Percentiles rank a stretch among this genome's conserved stretches.
phyloP scores from a whole-genome alignment of 2,113 vertebrate species.

The Semnopithecus entellus region DNA sequence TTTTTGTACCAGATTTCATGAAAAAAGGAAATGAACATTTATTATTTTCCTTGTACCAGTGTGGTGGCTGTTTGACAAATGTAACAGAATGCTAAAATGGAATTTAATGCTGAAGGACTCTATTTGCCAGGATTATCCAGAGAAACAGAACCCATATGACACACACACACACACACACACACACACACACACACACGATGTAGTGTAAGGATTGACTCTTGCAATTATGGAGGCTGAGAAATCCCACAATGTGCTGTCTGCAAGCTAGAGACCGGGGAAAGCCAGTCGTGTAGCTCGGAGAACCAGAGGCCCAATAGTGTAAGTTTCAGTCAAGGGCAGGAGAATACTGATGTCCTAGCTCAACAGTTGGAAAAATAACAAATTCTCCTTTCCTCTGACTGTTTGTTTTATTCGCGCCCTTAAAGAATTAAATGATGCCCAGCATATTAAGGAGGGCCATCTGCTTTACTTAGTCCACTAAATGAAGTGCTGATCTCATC shows the following conservation, averaged over 20 bases:
- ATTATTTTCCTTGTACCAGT: background rate
- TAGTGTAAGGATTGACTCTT: background rate
- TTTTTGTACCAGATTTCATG: background rate
- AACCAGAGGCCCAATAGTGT: background rate
- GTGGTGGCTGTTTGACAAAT: background rate
- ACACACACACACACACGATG: background rate
- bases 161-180: background rate
- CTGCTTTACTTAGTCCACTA: background rate
- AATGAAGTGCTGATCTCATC: background rate
- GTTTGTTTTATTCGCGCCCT: background rate
- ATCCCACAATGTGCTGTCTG: background rate
- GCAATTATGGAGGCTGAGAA: background rate
- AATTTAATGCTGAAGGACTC: background rate
- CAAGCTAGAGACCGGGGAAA: background rate
- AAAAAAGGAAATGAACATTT: background rate
- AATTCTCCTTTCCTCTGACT: background rate
- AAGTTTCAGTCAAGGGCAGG: background rate
- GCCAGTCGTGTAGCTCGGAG: background rate
- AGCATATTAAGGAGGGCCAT: background rate
- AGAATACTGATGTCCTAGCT: background rate
- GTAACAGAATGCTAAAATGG: background rate
- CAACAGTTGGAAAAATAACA: background rate
- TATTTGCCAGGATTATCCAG: background rate
- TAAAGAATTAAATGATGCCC: background rate
- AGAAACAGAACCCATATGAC: background rate